Conservation (phyloP, 2,888 invertebrate species). For the Actias luna region DNA sequence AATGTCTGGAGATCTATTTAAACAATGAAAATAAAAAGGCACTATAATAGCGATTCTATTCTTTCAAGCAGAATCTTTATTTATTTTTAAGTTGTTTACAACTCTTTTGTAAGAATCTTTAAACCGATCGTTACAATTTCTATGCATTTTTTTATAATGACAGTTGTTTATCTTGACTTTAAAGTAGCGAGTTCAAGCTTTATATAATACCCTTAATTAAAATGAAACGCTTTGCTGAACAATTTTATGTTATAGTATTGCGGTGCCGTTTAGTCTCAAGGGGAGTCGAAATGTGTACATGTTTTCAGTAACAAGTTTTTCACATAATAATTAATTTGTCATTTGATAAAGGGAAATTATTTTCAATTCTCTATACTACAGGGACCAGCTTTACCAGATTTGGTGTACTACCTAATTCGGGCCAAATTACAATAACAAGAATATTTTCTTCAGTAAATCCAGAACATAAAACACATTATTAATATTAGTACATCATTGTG, state of each 20-base stretch:
- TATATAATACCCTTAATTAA: not conserved
- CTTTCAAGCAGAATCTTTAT: too few species aligned
- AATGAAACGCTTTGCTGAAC: constrained; percentile 1
- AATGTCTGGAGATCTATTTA: not conserved
- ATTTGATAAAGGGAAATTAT: not conserved
- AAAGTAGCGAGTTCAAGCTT: not conserved
- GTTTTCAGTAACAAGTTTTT: not conserved
- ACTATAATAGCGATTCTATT: not conserved
- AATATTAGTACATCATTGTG: too few species aligned
- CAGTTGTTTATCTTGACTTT: too few species aligned
- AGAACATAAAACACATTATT: too few species aligned
- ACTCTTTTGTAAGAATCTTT: not conserved
- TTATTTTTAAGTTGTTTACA: not conserved
- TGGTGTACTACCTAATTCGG: not conserved
- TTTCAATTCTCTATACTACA: not conserved
- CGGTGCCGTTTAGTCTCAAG: not conserved
- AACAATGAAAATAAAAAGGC: not conserved
- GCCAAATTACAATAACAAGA: not conserved
- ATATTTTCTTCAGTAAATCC: not conserved
- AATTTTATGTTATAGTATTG: constrained; percentile 10
- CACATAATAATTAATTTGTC: not conserved
- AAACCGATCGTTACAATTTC: not conserved
- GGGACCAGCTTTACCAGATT: not conserved
- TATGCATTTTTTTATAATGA: not conserved
- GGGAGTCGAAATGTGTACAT: not conserved